Conservation (phyloP, 2,797 vertebrate genomes). For the Philypnodon macrostomus region DNA sequence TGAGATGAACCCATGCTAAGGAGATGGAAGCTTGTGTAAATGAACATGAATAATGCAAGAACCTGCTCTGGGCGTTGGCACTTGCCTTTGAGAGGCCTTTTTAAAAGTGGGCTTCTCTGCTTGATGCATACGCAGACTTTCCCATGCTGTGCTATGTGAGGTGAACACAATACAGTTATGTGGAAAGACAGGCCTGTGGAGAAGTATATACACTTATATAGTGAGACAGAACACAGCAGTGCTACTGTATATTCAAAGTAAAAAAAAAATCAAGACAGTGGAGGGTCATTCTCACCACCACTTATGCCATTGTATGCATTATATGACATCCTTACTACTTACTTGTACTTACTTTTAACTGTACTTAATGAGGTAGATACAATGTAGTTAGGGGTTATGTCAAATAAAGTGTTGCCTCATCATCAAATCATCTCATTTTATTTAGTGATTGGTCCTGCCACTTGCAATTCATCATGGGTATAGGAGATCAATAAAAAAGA, state of each 20-base stretch:
- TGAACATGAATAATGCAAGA: slow-evolving; percentile 62
- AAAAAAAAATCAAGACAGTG: not conserved
- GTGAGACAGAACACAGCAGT: slow-evolving; percentile 5
- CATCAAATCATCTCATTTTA: not conserved
- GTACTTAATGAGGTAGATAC: too few relatives aligned
- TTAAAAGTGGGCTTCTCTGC: slow-evolving; percentile 40
- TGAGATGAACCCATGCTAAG: slow-evolving; percentile 44
- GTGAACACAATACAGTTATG: slow-evolving; percentile 32
- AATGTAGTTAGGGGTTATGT: too few relatives aligned
- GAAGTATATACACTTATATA: slow-evolving; percentile 21
- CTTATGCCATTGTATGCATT: not conserved
- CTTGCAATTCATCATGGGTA: not conserved
- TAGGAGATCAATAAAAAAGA: slow-evolving; percentile 2
- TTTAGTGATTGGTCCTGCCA: not conserved
- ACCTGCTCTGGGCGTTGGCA: slow-evolving; percentile 39
- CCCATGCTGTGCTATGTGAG: slow-evolving; percentile 46
- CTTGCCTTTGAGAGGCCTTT: slow-evolving; percentile 47
- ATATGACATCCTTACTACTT: not conserved
- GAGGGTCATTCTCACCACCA: not conserved
- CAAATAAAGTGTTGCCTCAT: too few relatives aligned
- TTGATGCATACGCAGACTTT: slow-evolving; percentile 38
- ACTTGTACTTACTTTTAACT: not conserved
- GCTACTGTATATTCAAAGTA: slow-evolving; percentile 17
- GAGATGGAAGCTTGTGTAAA: slow-evolving; percentile 52
- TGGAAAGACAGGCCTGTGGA: slow-evolving; percentile 21